Conservation (phyloP, 2,888 invertebrate genomes). For the Cosmia pyralina region DNA sequence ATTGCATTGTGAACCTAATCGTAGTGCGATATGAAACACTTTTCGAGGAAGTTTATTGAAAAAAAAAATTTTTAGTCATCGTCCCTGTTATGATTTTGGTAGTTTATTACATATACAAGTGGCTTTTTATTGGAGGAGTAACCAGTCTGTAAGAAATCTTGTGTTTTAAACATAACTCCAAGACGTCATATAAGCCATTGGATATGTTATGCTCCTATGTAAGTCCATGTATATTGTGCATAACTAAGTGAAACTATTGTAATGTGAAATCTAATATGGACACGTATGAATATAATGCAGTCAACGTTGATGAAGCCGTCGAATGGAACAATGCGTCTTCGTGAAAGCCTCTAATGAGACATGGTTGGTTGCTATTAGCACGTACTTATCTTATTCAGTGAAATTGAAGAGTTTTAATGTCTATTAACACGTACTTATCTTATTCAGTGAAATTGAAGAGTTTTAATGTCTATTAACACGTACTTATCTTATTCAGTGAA, state of each 20-base stretch:
- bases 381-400: neutral
- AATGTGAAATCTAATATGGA: conserved; percentile 8
- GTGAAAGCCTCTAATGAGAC: conserved; percentile 54
- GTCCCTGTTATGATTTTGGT: too few species aligned
- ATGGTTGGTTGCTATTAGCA: conserved; percentile 27
- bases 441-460: neutral
- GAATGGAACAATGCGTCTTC: conserved; percentile 38
- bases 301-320: conserved; percentile 41
- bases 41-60: too few species aligned
- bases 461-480: conserved; percentile 17
- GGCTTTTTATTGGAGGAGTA: too few species aligned
- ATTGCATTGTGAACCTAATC: too few species aligned
- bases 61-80: too few species aligned
- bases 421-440: conserved; percentile 14
- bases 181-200: neutral
- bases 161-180: too few species aligned
- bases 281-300: conserved; percentile 27
- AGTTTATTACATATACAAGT: too few species aligned
- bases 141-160: too few species aligned
- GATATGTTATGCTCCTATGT: neutral
- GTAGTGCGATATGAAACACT: too few species aligned
- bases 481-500: conserved; percentile 2
- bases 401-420: conserved; percentile 5
- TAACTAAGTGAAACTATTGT: neutral
- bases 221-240: neutral